phyloP scores from a whole-genome alignment of 2,113 vertebrate species.

The Ciconia maguari region DNA sequence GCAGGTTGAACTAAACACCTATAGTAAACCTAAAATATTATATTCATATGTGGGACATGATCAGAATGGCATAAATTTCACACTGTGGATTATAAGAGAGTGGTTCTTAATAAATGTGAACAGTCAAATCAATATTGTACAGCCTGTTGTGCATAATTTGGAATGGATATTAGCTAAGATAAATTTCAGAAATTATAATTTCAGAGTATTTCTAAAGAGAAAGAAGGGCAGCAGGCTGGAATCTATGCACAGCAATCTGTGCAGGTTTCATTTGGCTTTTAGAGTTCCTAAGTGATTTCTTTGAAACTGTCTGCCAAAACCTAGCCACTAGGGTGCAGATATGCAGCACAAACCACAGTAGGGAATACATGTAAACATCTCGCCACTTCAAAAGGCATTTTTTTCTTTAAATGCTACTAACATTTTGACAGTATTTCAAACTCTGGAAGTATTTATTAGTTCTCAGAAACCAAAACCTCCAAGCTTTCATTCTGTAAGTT shows the following conservation, averaged over 20 bases:
- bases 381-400: not conserved
- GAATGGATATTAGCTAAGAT: not conserved
- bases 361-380: not conserved
- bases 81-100: not conserved
- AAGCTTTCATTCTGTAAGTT: not conserved
- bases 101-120: not conserved
- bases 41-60: not conserved
- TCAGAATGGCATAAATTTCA: not conserved
- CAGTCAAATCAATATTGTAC: not conserved
- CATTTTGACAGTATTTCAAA: not conserved
- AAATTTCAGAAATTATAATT: not conserved
- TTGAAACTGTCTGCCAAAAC: not conserved
- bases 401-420: not conserved
- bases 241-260: not conserved
- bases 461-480: not conserved
- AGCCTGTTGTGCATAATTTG: not conserved
- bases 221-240: not conserved
- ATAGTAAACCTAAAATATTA: not conserved
- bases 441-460: not conserved
- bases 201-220: not conserved
- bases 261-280: not conserved
- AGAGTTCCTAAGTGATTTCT: not conserved
- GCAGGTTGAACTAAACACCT: not conserved
- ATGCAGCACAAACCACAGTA: slow-evolving; percentile 11
- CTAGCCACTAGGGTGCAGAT: slow-evolving; percentile 54